Conservation (phyloP, 2,113 vertebrate genomes). For the cat (Felis catus) region DNA sequence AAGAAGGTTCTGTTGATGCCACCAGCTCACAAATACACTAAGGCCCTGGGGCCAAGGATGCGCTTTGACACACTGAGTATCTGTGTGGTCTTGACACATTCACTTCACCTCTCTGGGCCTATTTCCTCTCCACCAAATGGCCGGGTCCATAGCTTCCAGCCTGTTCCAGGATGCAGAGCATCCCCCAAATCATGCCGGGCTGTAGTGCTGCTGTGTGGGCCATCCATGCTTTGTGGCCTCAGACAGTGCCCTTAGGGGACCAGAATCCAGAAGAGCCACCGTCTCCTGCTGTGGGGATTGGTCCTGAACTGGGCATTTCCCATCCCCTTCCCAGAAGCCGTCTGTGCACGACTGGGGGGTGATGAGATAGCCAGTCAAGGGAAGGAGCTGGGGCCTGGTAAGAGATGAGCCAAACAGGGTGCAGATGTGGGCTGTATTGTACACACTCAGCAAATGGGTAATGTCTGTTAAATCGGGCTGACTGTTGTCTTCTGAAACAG, state of each 20-base stretch:
- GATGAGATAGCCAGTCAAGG: background rate
- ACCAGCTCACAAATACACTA: background rate
- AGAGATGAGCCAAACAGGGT: background rate
- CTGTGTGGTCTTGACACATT: background rate
- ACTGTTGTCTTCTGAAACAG: background rate
- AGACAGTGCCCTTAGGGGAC: background rate
- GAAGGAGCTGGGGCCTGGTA: background rate
- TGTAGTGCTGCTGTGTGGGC: background rate
- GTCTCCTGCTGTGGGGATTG: background rate
- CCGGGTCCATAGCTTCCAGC: background rate
- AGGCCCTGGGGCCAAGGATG: background rate
- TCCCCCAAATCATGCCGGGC: background rate
- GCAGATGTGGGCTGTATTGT: background rate
- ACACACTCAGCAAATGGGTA: background rate
- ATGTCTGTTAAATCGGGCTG: background rate
- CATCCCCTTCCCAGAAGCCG: background rate
- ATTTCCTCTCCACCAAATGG: background rate
- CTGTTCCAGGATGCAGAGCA: too few relatives aligned
- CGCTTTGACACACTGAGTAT: background rate
- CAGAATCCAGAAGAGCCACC: background rate
- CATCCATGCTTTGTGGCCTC: too few relatives aligned
- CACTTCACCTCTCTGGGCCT: background rate
- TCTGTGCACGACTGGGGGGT: rapidly evolving
- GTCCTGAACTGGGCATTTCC: background rate
- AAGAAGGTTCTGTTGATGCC: background rate